phyloP scores from a whole-genome alignment of 2,797 vertebrate species.

The Centropyge bicolor region DNA sequence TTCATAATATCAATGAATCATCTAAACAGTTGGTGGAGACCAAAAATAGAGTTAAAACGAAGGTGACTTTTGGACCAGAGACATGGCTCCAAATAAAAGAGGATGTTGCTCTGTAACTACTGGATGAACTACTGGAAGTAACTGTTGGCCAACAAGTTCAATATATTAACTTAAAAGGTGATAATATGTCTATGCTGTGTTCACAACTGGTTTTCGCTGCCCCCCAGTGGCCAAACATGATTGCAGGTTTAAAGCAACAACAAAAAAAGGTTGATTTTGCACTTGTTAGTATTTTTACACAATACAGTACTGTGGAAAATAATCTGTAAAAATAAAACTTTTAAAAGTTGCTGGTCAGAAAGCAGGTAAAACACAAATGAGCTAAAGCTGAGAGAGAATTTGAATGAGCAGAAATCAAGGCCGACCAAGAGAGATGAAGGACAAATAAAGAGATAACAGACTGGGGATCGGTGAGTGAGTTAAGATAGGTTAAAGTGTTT shows the following conservation, averaged over 20 bases:
- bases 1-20: not conserved
- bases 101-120: not conserved
- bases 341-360: not conserved
- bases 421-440: constrained; percentile 9
- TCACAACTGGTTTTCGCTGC: not conserved
- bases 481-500: constrained; percentile 84
- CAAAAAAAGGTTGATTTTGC: not conserved
- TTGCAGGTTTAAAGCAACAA: not conserved
- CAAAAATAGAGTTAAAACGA: not conserved
- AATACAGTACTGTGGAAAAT: no score
- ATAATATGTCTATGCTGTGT: not conserved
- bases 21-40: not conserved
- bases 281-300: not conserved
- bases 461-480: constrained; percentile 65
- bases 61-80: not conserved
- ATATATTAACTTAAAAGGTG: not conserved
- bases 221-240: not conserved
- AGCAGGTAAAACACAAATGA: not conserved
- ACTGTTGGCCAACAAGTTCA: not conserved
- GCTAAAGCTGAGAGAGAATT: not conserved
- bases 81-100: not conserved
- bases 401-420: constrained; percentile 13
- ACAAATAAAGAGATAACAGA: constrained; percentile 43
- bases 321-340: not conserved
- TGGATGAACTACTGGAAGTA: not conserved